Percentiles rank a stretch among this genome's conserved stretches.
Evolutionary conservation across 2,797 vertebrate genomes (phyloP).

Genomic region (Chaetophractus vellerosus): DNA sequence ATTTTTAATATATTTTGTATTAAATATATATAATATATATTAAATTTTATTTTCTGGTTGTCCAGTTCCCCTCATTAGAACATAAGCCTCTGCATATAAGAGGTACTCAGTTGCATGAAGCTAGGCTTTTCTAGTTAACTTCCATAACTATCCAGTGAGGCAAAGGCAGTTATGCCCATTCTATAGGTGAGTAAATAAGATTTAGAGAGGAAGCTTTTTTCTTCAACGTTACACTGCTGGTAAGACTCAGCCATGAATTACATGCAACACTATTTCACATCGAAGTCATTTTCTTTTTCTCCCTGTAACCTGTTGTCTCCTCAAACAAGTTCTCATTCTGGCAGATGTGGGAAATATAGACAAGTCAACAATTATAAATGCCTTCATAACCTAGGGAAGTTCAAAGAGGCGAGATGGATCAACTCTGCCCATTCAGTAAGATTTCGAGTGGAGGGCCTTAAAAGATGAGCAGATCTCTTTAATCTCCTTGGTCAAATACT

Average conservation of each 20-base stretch:
- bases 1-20: too few species aligned
- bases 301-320: neutral
- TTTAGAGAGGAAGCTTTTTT: neutral
- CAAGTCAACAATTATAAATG: neutral
- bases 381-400: neutral
- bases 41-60: neutral
- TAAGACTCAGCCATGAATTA: neutral
- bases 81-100: neutral
- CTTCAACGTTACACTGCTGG: neutral
- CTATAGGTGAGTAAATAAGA: slow-evolving; percentile 22
- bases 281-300: neutral
- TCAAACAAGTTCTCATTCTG: neutral
- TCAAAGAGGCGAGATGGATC: neutral
- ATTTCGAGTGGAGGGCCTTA: neutral
- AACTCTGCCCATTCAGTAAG: neutral
- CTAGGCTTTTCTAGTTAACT: slow-evolving; percentile 1
- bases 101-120: neutral
- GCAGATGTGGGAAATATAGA: neutral
- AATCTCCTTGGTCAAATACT: neutral
- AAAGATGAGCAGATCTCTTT: neutral
- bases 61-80: neutral
- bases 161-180: neutral
- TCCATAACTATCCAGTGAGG: neutral
- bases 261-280: neutral
- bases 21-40: neutral